Conservation (phyloP, 2,113 vertebrate species). For the Aphyosemion australe region DNA sequence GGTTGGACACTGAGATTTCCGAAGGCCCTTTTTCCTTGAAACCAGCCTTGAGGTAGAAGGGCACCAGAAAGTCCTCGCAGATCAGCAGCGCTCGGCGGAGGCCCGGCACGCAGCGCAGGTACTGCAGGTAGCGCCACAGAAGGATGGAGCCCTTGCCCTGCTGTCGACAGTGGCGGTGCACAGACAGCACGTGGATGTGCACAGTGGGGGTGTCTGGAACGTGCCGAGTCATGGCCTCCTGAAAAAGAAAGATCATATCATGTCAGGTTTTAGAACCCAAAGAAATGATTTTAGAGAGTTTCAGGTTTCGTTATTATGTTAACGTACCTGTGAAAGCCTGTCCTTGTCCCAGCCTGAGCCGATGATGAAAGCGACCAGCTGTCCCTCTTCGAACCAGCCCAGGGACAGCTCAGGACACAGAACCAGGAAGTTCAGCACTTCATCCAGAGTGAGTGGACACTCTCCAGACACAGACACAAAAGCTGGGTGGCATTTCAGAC, state of each 20-base stretch:
- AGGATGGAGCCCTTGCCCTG: slow-evolving; percentile 83
- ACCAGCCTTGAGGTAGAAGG: slow-evolving; percentile 81
- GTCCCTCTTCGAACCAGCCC: slow-evolving; percentile 84
- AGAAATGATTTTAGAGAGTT: not conserved
- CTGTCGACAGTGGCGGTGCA: slow-evolving; percentile 82
- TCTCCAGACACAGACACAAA: slow-evolving; percentile 83
- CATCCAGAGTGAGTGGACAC: slow-evolving; percentile 80
- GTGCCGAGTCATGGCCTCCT: slow-evolving; percentile 81
- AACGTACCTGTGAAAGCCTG: slow-evolving; percentile 76
- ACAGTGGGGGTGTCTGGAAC: slow-evolving; percentile 67
- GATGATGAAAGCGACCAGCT: slow-evolving; percentile 83
- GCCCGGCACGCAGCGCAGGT: slow-evolving; percentile 74
- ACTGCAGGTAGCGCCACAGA: slow-evolving; percentile 83
- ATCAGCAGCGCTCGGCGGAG: slow-evolving; percentile 78
- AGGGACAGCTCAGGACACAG: slow-evolving; percentile 81
- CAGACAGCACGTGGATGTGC: slow-evolving; percentile 82
- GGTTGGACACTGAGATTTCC: slow-evolving; percentile 68
- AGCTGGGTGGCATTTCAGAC: slow-evolving; percentile 54
- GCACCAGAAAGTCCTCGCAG: slow-evolving; percentile 80
- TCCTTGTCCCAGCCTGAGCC: slow-evolving; percentile 82
- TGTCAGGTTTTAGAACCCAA: not conserved
- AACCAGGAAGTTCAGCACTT: slow-evolving; percentile 78
- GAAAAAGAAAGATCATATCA: slow-evolving; percentile 1
- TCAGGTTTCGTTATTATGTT: not conserved
- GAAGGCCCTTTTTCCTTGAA: slow-evolving; percentile 79